phyloP scores from a whole-genome alignment of 2,797 vertebrate species.

The Tarsius wallacei region DNA sequence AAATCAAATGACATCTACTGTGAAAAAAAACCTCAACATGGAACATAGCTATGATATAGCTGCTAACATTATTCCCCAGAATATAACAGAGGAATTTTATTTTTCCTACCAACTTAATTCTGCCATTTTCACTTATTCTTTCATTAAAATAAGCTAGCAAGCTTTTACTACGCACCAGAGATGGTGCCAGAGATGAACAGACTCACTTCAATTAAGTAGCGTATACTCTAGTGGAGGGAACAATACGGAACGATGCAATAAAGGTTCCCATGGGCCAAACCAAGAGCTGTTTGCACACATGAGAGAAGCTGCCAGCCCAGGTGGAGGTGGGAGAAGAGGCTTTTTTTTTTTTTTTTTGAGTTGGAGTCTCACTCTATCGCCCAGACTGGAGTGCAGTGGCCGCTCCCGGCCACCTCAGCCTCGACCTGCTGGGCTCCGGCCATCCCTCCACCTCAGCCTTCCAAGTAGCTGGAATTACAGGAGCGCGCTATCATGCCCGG shows the following conservation, averaged over 20 bases:
- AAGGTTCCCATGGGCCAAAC: neutral
- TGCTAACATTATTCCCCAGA: neutral
- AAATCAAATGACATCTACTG: neutral
- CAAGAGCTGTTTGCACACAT: neutral
- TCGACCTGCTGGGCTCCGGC: too few relatives aligned
- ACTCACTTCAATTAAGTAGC: neutral
- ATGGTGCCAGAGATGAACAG: neutral
- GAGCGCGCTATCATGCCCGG: too few relatives aligned
- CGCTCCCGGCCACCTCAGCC: too few relatives aligned
- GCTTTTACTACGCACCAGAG: neutral
- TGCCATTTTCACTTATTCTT: neutral
- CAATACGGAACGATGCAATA: fast-evolving
- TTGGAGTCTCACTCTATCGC: too few relatives aligned
- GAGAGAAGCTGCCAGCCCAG: neutral
- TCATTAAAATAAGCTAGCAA: neutral
- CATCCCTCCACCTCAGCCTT: too few relatives aligned
- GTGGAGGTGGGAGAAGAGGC: fast-evolving
- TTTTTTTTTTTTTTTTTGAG: neutral
- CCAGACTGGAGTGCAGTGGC: too few relatives aligned
- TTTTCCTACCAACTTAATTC: neutral
- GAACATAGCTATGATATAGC: neutral
- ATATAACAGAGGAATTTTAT: neutral
- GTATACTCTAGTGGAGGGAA: neutral
- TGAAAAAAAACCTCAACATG: neutral
- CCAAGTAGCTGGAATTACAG: too few relatives aligned